Base-by-base conservation (phyloP, 2,113 vertebrate species). In the Tachysurus vachellii region DNA sequence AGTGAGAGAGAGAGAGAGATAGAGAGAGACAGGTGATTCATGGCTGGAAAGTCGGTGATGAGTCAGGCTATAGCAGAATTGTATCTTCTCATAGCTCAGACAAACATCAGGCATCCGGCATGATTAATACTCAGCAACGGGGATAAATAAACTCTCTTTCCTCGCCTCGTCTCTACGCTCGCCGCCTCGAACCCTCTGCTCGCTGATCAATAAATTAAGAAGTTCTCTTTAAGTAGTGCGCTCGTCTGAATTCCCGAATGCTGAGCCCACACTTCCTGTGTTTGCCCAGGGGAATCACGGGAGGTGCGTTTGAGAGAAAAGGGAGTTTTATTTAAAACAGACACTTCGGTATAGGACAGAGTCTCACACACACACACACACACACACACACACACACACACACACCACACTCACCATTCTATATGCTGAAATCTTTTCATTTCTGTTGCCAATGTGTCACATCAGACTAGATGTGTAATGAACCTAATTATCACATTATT, bases 141-240 rank as follows among this genome's bases (percentile, higher is more conserved):
- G 85, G 87, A 91, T 92, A 91, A 91, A 92, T 88, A 92, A 89
- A 89, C 66, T 47, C 84, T 80, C 84, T 83, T 80, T 87, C 86
- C 84, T 85, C 23, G 44, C 85, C 89, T 85, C 87, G 68, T 89
- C 89, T 88, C 87, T 70, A 53, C 82, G 56, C 83, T 79, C 83
- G 36, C 75, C 42, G 87, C 50, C 87, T 44, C 80, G 36, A 36
- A 79, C 85, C 88, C 84, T 89, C 86, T 53, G 71, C 84, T 66
- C 12, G 57, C 80, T 84, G 87, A 91, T 91, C 91, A 88, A 91
- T 91, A 90, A 91, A 92, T 92, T 90, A 91, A 90, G 90, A 87
- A 85, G 87, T 90, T 83, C 87, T 89, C 88, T 91, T 90, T 57
- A 57, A 89, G 91, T 91, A 88, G 85, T 85, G 85, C 68, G 76